Evolutionary conservation across 2,797 vertebrate species (phyloP).

Genomic region (Potorous gilbertii): DNA sequence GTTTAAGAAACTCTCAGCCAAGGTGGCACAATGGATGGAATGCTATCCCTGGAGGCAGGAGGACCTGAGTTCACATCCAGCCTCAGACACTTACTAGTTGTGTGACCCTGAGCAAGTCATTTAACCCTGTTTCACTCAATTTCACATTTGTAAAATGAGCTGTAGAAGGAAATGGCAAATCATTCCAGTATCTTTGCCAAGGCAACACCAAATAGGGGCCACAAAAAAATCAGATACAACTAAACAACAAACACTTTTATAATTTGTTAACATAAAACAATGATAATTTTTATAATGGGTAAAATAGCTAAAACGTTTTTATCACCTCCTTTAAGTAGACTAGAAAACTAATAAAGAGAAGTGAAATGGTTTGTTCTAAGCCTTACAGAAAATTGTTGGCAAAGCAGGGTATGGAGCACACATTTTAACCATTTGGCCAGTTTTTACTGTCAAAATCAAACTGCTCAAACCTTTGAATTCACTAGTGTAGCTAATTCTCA

Average conservation of each 20-base stretch:
- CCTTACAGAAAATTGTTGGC: neutral
- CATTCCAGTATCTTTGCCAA: no score
- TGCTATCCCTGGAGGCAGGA: neutral
- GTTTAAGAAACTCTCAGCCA: neutral
- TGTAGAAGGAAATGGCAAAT: neutral
- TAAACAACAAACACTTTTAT: neutral
- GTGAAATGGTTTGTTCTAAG: neutral
- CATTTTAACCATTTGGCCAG: neutral
- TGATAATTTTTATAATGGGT: neutral
- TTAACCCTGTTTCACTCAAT: neutral
- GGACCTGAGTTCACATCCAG: no score
- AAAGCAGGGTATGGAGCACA: neutral
- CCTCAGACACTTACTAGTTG: no score
- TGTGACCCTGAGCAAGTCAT: neutral
- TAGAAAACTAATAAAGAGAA: neutral
- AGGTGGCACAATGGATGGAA: no score
- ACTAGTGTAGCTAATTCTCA: neutral
- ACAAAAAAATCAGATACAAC: no score
- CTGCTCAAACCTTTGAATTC: neutral
- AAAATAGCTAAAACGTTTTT: neutral
- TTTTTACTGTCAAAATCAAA: neutral
- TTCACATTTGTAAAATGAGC: neutral
- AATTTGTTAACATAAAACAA: neutral
- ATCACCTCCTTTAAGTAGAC: neutral
- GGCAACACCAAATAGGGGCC: no score